These are phyloP conservation scores for Ophion ventricosus DNA, from an alignment of 2,888 invertebrate genomes.

Conservation along the genomic window DNA sequence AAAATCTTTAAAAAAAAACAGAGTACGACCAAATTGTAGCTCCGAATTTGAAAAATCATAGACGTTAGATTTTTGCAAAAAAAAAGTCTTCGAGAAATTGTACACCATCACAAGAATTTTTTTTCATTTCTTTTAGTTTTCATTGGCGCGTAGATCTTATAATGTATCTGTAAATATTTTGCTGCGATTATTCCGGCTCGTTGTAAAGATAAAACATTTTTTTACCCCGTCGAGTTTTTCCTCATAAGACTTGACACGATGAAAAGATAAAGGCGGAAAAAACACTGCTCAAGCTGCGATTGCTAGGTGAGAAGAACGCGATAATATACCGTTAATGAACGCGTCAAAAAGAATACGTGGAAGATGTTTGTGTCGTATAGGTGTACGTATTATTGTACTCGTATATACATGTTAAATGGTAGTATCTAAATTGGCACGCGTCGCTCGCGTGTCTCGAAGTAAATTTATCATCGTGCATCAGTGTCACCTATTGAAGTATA, in stretches of 20 bases:
- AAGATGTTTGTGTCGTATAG: constrained; percentile 1
- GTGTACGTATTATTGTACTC: neutral
- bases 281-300: neutral
- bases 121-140: too few species aligned
- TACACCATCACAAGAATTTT: too few species aligned
- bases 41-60: too few species aligned
- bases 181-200: too few species aligned
- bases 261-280: neutral
- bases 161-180: too few species aligned
- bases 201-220: too few species aligned
- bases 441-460: constrained; percentile 46
- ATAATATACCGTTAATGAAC: constrained; percentile 5
- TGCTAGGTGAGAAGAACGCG: constrained; percentile 17
- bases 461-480: constrained; percentile 47
- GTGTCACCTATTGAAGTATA: neutral
- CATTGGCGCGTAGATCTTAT: too few species aligned
- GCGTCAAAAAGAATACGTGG: neutral
- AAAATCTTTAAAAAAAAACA: too few species aligned
- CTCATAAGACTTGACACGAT: neutral
- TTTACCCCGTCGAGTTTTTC: too few species aligned
- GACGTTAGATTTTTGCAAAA: too few species aligned
- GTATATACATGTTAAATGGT: neutral
- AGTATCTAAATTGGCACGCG: constrained; percentile 49
- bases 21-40: too few species aligned
- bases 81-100: too few species aligned